Base-by-base conservation (phyloP, 2,888 invertebrate genomes). In the Marronus borbonicus region DNA sequence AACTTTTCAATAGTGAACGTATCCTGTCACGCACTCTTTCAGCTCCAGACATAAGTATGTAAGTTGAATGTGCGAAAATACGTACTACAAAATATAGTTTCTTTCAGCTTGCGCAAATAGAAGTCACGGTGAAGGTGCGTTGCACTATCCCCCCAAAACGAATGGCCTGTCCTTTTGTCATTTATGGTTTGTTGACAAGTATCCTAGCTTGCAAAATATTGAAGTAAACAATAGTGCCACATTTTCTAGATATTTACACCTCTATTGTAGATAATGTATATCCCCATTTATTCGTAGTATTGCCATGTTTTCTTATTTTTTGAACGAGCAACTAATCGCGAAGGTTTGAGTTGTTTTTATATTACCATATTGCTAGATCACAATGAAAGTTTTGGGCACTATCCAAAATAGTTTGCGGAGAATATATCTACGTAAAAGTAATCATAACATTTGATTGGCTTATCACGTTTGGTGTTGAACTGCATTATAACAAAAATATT, bases 41-140 rank as follows among this genome's bases (percentile, higher is more conserved):
- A 66, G 3, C 44, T 66, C 17, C 14, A 66, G 17, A 66, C 10
- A 44, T 24, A 49, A 20, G 20, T 20, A 17, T 66, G 24, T 49
- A 49, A 49, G 44, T 55, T 31, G 36, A 55, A 31, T 70, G 55
- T 70, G 55, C 17, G 31, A 70, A 52, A 70, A 36, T 55, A 44
- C 62, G 31, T 58, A 62, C 49, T 66, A 31, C 31, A 78, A 78
- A n/a, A 52, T 64, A 72, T 50, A 74, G 65, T 72, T 78, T 78
- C 58, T 78, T 78, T 76, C 78, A 78, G 78, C 76, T 44, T 76
- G 58, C 70, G 52, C 50, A 76, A 69, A 64, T 24, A 36, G 24
- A 68, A 64, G 76, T 76, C 76, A 39, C 28, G 58, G 44, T 36
- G 74, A 66, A 78, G 78, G 78, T 78, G 70, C 66, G 78, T 78